A percentile compares a stretch with the other conserved stretches of the same genome.
Conservation (phyloP, 2,113 vertebrate species). For the Tympanuchus pallidicinctus region DNA sequence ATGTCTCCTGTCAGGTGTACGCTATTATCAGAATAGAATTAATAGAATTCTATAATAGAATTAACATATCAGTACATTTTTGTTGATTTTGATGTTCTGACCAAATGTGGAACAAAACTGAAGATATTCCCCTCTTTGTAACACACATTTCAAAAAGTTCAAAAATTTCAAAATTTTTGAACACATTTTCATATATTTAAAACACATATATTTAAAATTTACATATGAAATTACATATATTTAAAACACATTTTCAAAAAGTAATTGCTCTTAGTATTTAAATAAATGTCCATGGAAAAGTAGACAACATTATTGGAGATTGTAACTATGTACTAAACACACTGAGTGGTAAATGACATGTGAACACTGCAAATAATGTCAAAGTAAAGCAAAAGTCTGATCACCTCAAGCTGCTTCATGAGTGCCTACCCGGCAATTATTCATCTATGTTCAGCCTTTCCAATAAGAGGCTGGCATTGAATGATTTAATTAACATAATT, state of each 20-base stretch:
- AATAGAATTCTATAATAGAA: slow-evolving; percentile 7
- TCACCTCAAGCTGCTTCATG: slow-evolving; percentile 23
- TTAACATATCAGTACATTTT: not conserved
- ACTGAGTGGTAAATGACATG: not conserved
- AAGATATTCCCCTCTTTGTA: not conserved
- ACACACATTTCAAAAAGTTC: not conserved
- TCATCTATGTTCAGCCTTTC: slow-evolving; percentile 54
- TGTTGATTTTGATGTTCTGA: not conserved
- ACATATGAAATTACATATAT: no score
- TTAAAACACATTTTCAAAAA: no score
- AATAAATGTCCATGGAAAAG: not conserved
- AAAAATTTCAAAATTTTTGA: no score
- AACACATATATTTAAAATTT: no score
- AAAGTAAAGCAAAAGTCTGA: not conserved
- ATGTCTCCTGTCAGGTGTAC: slow-evolving; percentile 25
- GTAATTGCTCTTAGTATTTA: not conserved
- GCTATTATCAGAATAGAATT: slow-evolving; percentile 12
- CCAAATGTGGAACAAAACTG: not conserved
- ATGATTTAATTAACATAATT: slow-evolving; percentile 80
- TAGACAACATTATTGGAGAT: not conserved
- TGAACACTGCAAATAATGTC: not conserved
- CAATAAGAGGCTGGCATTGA: slow-evolving; percentile 47
- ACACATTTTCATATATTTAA: no score
- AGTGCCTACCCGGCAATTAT: slow-evolving; percentile 47
- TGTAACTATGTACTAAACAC: not conserved